A percentile compares a stretch with the other conserved stretches of the same genome.
Conservation (phyloP, 1,140 invertebrate genomes). For the Saccostrea glomerata region DNA sequence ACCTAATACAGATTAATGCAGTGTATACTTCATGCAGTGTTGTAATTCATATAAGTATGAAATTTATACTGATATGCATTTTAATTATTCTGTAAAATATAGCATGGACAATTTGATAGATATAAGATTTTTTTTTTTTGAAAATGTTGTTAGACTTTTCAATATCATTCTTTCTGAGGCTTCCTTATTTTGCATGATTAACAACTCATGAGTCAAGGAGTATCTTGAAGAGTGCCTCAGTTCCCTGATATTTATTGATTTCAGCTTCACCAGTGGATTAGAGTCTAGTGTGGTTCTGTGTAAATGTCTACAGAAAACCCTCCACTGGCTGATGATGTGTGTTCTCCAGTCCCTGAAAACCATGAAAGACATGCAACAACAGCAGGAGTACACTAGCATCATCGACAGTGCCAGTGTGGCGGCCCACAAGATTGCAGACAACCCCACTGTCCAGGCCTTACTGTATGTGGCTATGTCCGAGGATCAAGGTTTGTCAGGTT, state of each 20-base stretch:
- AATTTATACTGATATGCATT: too few species aligned
- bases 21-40: too few species aligned
- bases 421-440: slow-evolving; percentile 74
- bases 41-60: too few species aligned
- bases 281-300: slow-evolving; percentile 18
- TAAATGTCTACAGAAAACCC: slow-evolving; percentile 55
- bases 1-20: too few species aligned
- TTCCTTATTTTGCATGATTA: too few species aligned
- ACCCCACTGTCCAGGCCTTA: slow-evolving; percentile 76
- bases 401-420: slow-evolving; percentile 77
- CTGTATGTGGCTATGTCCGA: slow-evolving; percentile 79
- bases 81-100: too few species aligned
- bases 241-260: background rate
- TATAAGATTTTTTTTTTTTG: too few species aligned
- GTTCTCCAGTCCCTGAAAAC: slow-evolving; percentile 73
- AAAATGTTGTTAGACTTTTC: too few species aligned
- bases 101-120: too few species aligned
- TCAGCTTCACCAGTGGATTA: slow-evolving; percentile 8
- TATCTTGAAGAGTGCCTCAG: background rate
- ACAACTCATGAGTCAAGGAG: too few species aligned
- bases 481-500: slow-evolving; percentile 67
- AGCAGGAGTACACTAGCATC: slow-evolving; percentile 75
- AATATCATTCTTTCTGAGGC: too few species aligned
- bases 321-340: slow-evolving; percentile 77
- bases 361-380: slow-evolving; percentile 63